Base-by-base conservation (phyloP, 2,113 vertebrate species). In the Acanthochromis polyacanthus region DNA sequence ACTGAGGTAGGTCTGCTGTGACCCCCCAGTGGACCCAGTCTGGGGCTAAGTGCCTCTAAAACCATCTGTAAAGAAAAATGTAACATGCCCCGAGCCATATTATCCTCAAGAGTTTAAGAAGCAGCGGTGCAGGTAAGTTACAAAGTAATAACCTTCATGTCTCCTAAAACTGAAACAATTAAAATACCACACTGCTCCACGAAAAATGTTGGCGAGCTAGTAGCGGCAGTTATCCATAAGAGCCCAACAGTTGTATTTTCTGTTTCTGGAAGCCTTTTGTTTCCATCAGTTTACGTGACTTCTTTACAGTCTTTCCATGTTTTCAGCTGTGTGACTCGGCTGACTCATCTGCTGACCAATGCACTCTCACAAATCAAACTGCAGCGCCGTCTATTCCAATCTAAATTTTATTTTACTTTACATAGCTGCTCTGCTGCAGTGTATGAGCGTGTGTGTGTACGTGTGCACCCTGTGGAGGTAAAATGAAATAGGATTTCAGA, bases 311-410 rank as follows among this genome's bases (percentile, higher is more conserved):
- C 69, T 73, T 55, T 12, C 3, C 36, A 11, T 73, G 61, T 59
- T 66, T 69, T 76, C 16, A 60, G 22, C 50, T 28, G 23, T 40
- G 16, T 30, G 38, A 64, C 36, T 66, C 67, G 19, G 9, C 23
- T 65, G 61, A 72, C 67, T 75, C 46, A 71, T 77, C 65, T 30
- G 52, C 67, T 36, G 40, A 78, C 19, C n/a, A 12, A 12, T 65
- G 22, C 71, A 65, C 28, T 72, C 62, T 51, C n/a, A 40, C 60
- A 77, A 70, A 53, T 74, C 57, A 71, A 66, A 61, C 20, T 68
- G 36, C 56, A 40, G 22, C 71, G 60, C 16, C 10, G 45, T 82
- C 51, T 55, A 15, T 30, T 72, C 25, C 57, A 50, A 52, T 71
- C 16, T 50, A 60, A 25, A 38, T 71, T 71, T 77, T 48, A 40